phyloP scores from a whole-genome alignment of 1,140 invertebrate species.

The Diuraphis noxia region DNA sequence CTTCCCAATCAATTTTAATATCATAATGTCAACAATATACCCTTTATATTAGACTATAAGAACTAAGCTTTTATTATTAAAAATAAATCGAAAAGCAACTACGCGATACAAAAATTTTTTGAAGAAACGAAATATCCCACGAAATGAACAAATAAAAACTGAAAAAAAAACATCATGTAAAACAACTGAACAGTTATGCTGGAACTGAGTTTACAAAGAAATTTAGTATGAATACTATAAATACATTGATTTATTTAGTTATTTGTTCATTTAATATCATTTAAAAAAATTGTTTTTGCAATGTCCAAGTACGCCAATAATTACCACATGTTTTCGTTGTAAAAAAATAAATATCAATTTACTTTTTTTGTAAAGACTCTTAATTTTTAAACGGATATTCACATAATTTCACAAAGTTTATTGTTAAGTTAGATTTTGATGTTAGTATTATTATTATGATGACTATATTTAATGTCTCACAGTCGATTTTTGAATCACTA shows the following conservation, averaged over 20 bases:
- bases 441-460: no score
- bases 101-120: background rate
- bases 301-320: background rate
- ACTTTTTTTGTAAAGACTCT: background rate
- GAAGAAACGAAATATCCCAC: background rate
- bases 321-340: background rate
- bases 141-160: background rate
- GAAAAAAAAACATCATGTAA: background rate
- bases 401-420: conserved; percentile 9
- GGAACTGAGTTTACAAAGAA: background rate
- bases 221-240: background rate
- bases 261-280: background rate
- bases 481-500: conserved; percentile 5
- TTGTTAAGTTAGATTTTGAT: conserved; percentile 2
- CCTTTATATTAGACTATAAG: background rate
- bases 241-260: background rate
- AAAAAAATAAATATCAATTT: conserved; percentile 4
- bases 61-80: background rate
- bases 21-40: background rate
- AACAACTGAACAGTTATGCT: background rate
- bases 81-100: background rate
- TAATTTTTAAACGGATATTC: background rate
- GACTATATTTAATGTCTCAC: background rate
- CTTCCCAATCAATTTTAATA: background rate
- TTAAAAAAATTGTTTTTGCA: background rate